A percentile compares a stretch with the other conserved stretches of the same genome.
phyloP scores from a whole-genome alignment of 2,113 vertebrate species.

The Burhinus bistriatus region DNA sequence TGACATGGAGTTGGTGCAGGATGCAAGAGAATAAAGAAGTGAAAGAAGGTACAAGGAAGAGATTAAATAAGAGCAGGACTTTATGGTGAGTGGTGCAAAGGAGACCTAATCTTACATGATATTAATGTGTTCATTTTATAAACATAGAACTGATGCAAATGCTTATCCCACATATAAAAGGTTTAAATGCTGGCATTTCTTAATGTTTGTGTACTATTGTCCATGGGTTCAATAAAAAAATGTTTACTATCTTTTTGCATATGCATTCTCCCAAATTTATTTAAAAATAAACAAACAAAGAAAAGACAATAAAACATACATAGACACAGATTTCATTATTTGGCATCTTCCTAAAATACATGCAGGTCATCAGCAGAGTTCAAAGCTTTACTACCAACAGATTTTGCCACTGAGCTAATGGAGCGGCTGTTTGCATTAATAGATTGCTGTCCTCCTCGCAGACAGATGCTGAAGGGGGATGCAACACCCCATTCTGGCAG shows the following conservation, averaged over 20 bases:
- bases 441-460: neutral
- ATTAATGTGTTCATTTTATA: neutral
- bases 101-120: neutral
- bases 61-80: neutral
- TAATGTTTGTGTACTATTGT: neutral
- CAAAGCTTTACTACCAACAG: neutral
- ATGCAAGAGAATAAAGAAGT: neutral
- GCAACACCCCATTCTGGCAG: neutral
- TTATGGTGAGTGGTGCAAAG: neutral
- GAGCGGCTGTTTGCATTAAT: neutral
- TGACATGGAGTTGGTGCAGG: accelerated
- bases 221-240: neutral
- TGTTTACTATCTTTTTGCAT: neutral
- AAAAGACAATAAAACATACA: neutral
- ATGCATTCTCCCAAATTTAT: neutral
- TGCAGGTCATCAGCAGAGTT: neutral
- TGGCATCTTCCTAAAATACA: neutral
- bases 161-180: neutral
- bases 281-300: neutral
- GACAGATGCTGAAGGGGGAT: neutral
- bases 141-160: neutral
- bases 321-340: neutral
- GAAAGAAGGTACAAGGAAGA: neutral
- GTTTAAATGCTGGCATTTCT: neutral
- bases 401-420: neutral